Percentiles rank a stretch among this genome's conserved stretches.
phyloP scores from a whole-genome alignment of 2,113 vertebrate genomes.

The Ploceus nigricollis region DNA sequence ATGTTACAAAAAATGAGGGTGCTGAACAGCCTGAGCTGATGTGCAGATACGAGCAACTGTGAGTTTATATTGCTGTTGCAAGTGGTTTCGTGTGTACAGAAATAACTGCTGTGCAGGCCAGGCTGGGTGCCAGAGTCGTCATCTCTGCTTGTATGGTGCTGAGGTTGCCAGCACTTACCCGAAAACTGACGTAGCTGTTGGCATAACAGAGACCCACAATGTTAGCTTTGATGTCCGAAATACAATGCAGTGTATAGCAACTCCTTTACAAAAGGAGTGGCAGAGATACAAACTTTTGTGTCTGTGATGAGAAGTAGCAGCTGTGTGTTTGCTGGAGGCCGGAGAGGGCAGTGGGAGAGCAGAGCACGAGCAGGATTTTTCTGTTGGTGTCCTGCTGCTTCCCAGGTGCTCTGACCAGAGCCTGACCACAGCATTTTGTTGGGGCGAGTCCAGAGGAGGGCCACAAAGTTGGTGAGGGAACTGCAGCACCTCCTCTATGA shows the following conservation, averaged over 20 bases:
- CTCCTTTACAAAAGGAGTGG: background rate
- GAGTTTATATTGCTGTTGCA: background rate
- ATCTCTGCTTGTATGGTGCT: background rate
- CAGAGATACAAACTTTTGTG: background rate
- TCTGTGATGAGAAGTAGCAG: background rate
- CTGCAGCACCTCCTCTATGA: background rate
- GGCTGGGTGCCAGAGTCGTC: constrained; percentile 22
- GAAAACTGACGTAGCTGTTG: background rate
- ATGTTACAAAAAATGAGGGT: background rate
- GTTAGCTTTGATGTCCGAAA: background rate
- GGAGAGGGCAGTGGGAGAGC: background rate
- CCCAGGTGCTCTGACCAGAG: background rate
- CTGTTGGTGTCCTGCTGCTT: background rate
- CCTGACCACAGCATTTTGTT: background rate
- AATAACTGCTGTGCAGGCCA: constrained; percentile 33
- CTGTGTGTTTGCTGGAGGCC: background rate
- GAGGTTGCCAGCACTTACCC: background rate
- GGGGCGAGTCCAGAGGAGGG: accelerated
- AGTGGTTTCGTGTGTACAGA: background rate
- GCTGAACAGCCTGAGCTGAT: background rate
- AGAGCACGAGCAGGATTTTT: background rate
- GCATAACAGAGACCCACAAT: background rate
- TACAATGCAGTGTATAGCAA: accelerated
- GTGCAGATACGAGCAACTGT: background rate
- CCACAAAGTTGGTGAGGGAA: background rate